Conservation (phyloP, 2,113 vertebrate species). For the Rhegmatorhina hoffmannsi region DNA sequence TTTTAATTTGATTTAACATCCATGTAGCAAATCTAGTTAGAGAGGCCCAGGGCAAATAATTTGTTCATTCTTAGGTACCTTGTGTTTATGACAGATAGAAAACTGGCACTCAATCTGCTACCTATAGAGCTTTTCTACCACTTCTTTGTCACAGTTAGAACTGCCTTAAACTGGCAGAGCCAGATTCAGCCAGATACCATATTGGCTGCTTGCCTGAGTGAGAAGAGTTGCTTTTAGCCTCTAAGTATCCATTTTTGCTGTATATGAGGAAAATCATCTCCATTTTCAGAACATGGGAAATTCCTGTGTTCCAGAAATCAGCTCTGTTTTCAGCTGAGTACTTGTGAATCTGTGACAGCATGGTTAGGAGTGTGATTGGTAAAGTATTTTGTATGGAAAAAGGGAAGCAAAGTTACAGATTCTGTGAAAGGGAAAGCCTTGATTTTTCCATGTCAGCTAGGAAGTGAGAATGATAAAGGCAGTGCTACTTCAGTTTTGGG, state of each 20-base stretch:
- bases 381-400: neutral
- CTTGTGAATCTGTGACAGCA: neutral
- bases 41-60: neutral
- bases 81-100: neutral
- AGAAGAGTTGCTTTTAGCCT: neutral
- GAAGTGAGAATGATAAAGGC: neutral
- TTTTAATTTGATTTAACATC: neutral
- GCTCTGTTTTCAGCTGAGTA: neutral
- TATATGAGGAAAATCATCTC: neutral
- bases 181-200: neutral
- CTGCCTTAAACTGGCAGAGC: neutral
- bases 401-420: neutral
- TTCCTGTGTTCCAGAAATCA: neutral
- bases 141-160: neutral
- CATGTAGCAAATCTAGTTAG: neutral
- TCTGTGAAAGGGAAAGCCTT: neutral
- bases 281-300: neutral
- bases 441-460: neutral
- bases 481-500: neutral
- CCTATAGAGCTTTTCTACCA: neutral
- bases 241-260: neutral
- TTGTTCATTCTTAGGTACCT: neutral
- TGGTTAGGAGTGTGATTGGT: neutral
- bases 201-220: neutral
- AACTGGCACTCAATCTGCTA: neutral